Percentiles rank a stretch among this genome's conserved stretches.
Conservation (phyloP, 2,113 vertebrate genomes). For the Agapornis roseicollis region DNA sequence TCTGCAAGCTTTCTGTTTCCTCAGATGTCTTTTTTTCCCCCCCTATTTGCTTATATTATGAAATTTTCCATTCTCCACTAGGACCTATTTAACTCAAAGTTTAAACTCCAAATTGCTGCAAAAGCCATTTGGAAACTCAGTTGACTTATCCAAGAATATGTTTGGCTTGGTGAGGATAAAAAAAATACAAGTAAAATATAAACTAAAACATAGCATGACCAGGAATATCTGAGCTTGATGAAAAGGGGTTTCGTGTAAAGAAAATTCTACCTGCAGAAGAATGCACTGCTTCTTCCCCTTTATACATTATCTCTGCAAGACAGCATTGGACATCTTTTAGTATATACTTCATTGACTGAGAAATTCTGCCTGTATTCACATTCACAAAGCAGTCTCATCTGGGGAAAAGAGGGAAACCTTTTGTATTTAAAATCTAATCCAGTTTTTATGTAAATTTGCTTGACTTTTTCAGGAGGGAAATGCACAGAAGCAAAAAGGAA, state of each 20-base stretch:
- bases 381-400: background rate
- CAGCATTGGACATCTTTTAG: background rate
- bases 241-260: background rate
- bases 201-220: background rate
- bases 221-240: background rate
- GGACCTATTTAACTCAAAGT: background rate
- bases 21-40: background rate
- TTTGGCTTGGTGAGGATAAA: background rate
- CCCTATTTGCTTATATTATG: background rate
- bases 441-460: background rate
- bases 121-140: slow-evolving; percentile 15
- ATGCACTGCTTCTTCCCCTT: background rate
- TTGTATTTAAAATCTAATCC: background rate
- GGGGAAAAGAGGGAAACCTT: background rate
- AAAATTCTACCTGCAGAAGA: background rate
- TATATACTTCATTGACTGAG: background rate
- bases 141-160: background rate
- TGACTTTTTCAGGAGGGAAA: background rate
- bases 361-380: background rate
- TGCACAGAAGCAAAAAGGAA: background rate
- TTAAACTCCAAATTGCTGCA: background rate
- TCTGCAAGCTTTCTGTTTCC: slow-evolving; percentile 1
- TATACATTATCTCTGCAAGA: background rate
- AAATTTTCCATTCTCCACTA: background rate
- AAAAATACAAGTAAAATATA: slow-evolving; percentile 20